Percentiles rank a stretch among this genome's conserved stretches.
Conservation (phyloP, 2,797 vertebrate species). For the Luscinia megarhynchos region DNA sequence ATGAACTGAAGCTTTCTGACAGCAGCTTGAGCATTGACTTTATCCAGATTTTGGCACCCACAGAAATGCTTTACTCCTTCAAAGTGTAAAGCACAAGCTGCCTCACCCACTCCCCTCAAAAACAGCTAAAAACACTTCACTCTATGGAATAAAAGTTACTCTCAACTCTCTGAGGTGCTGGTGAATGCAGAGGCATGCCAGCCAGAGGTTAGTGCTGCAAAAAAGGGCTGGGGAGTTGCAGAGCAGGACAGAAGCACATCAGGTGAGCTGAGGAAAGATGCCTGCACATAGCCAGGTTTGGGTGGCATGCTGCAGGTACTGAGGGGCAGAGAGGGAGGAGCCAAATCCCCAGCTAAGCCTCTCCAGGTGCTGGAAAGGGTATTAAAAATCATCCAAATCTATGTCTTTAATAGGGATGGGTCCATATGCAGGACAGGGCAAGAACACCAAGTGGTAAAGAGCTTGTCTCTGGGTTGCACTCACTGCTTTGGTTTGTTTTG, state of each 20-base stretch:
- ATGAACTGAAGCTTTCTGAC: background rate
- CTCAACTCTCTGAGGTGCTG: background rate
- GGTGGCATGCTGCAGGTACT: background rate
- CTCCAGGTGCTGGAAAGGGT: background rate
- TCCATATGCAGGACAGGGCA: background rate
- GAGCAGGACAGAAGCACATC: background rate
- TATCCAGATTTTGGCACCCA: background rate
- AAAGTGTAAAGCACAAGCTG: background rate
- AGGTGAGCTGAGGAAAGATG: background rate
- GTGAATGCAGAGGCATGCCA: background rate
- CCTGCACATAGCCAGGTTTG: background rate
- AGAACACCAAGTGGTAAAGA: background rate
- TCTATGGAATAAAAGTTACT: background rate
- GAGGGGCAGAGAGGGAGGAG: background rate
- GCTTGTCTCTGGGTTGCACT: background rate
- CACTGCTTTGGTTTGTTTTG: conserved; percentile 41
- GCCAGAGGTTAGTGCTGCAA: background rate
- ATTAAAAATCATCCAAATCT: background rate
- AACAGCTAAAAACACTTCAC: background rate
- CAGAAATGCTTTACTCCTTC: background rate
- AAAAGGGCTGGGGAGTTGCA: background rate
- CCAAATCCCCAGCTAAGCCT: background rate
- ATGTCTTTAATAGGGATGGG: background rate
- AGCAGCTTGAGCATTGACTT: background rate
- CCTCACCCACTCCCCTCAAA: background rate